Conservation (phyloP, 2,113 vertebrate genomes). For the Odocoileus hemionus region DNA sequence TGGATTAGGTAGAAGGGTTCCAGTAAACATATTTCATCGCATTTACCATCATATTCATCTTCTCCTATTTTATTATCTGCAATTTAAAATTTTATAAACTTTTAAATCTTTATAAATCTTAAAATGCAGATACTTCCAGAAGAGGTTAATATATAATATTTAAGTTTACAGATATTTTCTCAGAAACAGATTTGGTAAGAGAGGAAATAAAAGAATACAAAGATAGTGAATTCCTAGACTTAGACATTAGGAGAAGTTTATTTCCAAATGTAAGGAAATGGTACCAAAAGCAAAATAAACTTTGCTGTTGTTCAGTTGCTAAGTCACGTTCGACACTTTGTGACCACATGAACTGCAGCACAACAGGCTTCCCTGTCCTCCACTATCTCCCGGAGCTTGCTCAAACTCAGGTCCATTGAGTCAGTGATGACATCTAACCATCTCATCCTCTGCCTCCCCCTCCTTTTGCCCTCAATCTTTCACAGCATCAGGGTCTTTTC, state of each 20-base stretch:
- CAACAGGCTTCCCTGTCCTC: not conserved
- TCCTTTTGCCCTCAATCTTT: not conserved
- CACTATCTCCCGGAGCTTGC: not conserved
- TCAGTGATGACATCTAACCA: not conserved
- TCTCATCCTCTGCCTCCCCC: fast-evolving
- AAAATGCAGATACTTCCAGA: not conserved
- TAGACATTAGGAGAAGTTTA: not conserved
- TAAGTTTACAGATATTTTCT: not conserved
- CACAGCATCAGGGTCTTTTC: not conserved
- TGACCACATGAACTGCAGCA: not conserved
- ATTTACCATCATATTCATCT: not conserved
- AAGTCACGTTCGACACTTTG: not conserved
- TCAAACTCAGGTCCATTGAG: not conserved
- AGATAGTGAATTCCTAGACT: not conserved
- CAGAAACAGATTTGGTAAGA: not conserved
- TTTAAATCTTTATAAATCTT: not conserved
- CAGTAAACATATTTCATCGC: not conserved
- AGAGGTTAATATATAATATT: not conserved
- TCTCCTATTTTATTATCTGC: not conserved
- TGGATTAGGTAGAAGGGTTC: not conserved
- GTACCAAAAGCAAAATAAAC: not conserved
- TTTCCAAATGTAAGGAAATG: not conserved
- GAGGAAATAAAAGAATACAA: not conserved
- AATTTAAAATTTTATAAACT: not conserved
- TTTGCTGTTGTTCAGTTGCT: not conserved